Base-by-base conservation (phyloP, 2,888 invertebrate species). In the Parelbella ahira region DNA sequence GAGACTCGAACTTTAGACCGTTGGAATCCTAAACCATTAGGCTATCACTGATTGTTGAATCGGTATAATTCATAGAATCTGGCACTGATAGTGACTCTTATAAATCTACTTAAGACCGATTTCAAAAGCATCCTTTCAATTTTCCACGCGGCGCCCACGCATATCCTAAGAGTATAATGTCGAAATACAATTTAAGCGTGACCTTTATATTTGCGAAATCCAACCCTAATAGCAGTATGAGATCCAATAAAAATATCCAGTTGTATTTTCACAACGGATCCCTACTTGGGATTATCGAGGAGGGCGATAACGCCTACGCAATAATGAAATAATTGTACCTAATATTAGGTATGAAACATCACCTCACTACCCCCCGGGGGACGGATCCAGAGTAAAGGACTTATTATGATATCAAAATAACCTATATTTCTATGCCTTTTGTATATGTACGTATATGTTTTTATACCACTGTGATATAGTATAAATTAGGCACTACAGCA, bases 271-370 rank as follows among this genome's bases (percentile, higher is more conserved):
- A 39, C 25, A 39, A 38, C 38, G 38, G 23, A 21, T 24, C 24
- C 30, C 21, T 45, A 19, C 46, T 34, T 7, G 43, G 47, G 47
- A 37, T 21, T 39, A 20, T 39, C 43, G 45, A 39, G 45, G 36
- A 36, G 38, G n/a, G n/a, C 13, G 24, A 47, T 39, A 36, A 38
- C 47, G 37, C 42, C 10, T 21, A 15, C 19, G 42, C 21, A 10
- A 37, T 47, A 43, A 49, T 43, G 45, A 47, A 47, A 23, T 20
- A 15, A 29, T n/a, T n/a, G n/a, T n/a, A 37, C 11, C 37, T 29
- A 37, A 36, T 41, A n/a, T n/a, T 41, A 39, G 27, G 25, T 13
- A 36, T 42, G 28, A 44, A 47, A 39, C 37, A 47, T 37, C 43
- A 37, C 43, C 32, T 24, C 38, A 43, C 37, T 41, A 32, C 37